Conservation (phyloP, 2,888 invertebrate species). For the Perithous albicinctus region DNA sequence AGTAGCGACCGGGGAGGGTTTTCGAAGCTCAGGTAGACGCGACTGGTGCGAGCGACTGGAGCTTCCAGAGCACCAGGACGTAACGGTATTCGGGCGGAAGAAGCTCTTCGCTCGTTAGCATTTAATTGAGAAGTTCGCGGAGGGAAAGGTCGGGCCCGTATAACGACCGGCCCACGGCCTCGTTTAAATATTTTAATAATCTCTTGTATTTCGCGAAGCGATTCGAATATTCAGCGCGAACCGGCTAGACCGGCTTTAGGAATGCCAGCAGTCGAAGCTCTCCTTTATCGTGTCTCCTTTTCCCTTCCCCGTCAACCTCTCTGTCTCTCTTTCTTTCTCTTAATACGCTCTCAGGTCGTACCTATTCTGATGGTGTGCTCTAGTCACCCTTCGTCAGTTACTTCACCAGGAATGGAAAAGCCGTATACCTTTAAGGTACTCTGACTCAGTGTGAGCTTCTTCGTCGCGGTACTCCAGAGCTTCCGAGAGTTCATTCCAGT, state of each 20-base stretch:
- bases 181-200: conserved; percentile 82
- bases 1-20: conserved; percentile 17
- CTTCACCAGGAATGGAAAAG: conserved; percentile 32
- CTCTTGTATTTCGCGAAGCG: conserved; percentile 79
- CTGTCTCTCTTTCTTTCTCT: conserved; percentile 16
- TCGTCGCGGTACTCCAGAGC: conserved; percentile 4
- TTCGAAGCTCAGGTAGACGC: conserved; percentile 69
- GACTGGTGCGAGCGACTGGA: conserved; percentile 72
- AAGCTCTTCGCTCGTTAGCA: conserved; percentile 82
- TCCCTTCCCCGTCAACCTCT: too few species aligned
- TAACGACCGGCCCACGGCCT: conserved; percentile 79
- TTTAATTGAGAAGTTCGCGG: conserved; percentile 80
- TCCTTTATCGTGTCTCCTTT: too few species aligned
- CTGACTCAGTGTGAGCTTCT: conserved; percentile 17
- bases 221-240: conserved; percentile 76
- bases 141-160: conserved; percentile 64
- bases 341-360: neutral
- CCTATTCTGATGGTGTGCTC: neutral
- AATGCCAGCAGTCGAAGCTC: conserved; percentile 36
- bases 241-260: conserved; percentile 48
- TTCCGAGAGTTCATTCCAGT: conserved; percentile 39
- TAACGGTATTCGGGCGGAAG: conserved; percentile 79
- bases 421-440: conserved; percentile 7
- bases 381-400: conserved; percentile 22
- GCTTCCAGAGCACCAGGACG: conserved; percentile 74